Evolutionary conservation across 2,888 invertebrate genomes (phyloP), one percentile per base, ranked within the genome.

Genomic region (Fabriciana adippe): DNA sequence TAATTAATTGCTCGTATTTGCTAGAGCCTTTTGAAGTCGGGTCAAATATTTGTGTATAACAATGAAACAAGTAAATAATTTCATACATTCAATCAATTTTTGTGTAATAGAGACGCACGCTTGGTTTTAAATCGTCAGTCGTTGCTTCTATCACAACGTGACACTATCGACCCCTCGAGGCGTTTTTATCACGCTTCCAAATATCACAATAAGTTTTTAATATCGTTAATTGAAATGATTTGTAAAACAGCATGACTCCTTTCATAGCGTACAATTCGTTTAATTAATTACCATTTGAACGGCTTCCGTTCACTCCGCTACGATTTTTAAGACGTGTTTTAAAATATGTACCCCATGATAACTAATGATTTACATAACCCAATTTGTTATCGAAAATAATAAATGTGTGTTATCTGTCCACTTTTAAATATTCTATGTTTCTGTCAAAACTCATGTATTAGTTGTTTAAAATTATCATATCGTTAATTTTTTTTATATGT

Each of bases 171-270:
- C 68, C 71, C 74, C 72, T 64, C 57, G 68, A 71, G 73, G 72
- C 41, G 70, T 57, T 81, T 81, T 79, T 84, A 87, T 85, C 89
- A 88, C 86, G 87, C 86, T 75, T 78, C 80, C 84, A 78, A 88
- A 87, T 88, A 90, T 89, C 86, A 87, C 86, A 82, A 82, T 78
- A 84, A 87, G 87, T 91, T 92, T 92, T 92, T 92, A 90, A 92
- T 92, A 90, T 90, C 82, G 89, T 90, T 92, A 92, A 92, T 92
- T 92, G 92, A 89, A 91, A 90, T 90, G 91, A 92, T 92, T 92
- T 92, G 92, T 92, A 90, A 91, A 92, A 91, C 92, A 92, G 92
- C 92, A 88, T 85, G 92, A 90, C 89, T 90, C 89, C 91, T 92
- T 92, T 92, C 92, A 86, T 89, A 90, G 91, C 92, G 88, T 88